Base-by-base conservation (phyloP, 37 sponge, comb jelly and placozoan genomes). In the Spongia lamella region DNA sequence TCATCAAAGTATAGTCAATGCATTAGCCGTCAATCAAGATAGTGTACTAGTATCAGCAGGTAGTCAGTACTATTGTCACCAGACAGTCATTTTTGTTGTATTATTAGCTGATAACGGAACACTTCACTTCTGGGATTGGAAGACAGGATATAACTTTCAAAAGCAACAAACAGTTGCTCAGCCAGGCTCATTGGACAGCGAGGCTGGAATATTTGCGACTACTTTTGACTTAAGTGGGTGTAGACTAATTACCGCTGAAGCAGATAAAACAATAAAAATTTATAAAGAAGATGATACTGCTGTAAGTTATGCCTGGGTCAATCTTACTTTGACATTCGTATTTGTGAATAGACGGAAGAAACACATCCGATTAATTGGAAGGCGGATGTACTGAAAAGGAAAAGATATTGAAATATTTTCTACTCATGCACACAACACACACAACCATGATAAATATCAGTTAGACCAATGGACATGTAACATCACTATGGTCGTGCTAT, bases 171-270 rank as follows among this genome's bases (percentile, higher is more conserved):
- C 96, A 0, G 33, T 61, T 6, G 93, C 83, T 3, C 99, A 98
- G 87, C 99, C 99, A 2, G 99, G 99, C 4, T 98, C 99, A 55
- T 78, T 98, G 56, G 98, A 97, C 84, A 92, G 93, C 24, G 99
- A 98, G 64, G 93, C 96, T 0, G 99, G 99, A 0, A 86, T 98
- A 32, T 98, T 92, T 81, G 82, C 83, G 53, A 56, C 79, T 61
- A 7, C 37, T 1, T 98, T 92, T 85, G 99, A 98, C 63, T 38
- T 71, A 73, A 97, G 98, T 52, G 98, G 98, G 17, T 84, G 86
- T 37, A 65, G 98, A 31, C 90, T 97, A 53, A 66, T 94, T 32
- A 92, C 95, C 7, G 92, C 90, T 21, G 99, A 97, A 56, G 89
- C 95, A 14, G 99, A 97, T 65, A 97, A 97, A 53, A 94, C 99